These are phyloP conservation scores for Carcharodon carcharias DNA, from an alignment of 2,797 vertebrate species.

Conservation along the genomic window DNA sequence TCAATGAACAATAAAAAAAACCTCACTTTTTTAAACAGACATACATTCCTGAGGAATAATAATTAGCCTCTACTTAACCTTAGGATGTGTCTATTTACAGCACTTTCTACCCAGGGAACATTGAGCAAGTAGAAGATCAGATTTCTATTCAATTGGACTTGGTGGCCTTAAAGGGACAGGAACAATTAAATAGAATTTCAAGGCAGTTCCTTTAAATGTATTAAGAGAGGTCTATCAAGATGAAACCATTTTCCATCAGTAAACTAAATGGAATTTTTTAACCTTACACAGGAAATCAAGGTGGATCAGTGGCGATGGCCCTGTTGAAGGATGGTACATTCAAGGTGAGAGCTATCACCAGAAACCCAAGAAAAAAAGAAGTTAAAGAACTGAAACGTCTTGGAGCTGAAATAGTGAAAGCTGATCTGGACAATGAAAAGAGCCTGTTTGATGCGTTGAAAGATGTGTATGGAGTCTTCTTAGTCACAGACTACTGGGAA, in stretches of 20 bases:
- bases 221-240: not conserved
- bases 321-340: constrained; percentile 10
- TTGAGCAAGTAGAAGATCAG: not conserved
- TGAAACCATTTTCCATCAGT: not conserved
- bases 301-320: constrained; percentile 37
- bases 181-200: not conserved
- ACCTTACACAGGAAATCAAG: constrained; percentile 35
- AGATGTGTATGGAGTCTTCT: constrained; percentile 28
- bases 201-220: not conserved
- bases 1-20: not conserved
- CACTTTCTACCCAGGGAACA: not conserved
- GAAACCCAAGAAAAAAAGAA: constrained; percentile 19
- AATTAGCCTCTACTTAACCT: not conserved
- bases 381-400: not conserved
- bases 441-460: not conserved
- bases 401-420: constrained; percentile 38
- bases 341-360: constrained; percentile 6
- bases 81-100: not conserved
- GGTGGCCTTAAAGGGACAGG: not conserved
- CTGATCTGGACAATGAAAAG: constrained; percentile 20
- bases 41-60: not conserved
- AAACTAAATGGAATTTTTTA: not conserved
- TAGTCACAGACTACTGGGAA: not conserved
- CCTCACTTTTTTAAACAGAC: not conserved
- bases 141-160: not conserved